Conservation (phyloP, 2,113 vertebrate genomes). For the Calidris pygmaea region DNA sequence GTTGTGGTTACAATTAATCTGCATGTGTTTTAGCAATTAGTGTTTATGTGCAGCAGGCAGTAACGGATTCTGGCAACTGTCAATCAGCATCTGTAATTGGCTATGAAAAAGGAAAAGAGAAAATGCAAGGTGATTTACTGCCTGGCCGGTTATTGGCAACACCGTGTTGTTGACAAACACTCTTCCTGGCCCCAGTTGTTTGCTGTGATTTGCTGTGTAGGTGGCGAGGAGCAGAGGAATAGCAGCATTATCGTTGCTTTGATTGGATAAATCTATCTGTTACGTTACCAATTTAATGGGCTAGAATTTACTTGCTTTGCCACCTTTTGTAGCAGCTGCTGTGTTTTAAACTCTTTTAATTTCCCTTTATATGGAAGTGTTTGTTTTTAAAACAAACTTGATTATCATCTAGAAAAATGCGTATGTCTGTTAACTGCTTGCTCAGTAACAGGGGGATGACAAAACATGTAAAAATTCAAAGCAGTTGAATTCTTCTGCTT, state of each 20-base stretch:
- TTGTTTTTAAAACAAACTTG: not conserved
- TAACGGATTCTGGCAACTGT: not conserved
- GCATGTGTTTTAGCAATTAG: slow-evolving; percentile 48
- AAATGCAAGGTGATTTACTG: not conserved
- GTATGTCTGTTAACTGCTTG: rapidly evolving
- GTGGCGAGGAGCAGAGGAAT: not conserved
- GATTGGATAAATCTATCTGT: not conserved
- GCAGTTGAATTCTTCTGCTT: not conserved
- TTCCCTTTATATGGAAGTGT: not conserved
- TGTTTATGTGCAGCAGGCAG: slow-evolving; percentile 14
- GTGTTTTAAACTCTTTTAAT: not conserved
- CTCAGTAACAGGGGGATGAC: not conserved
- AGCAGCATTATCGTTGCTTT: rapidly evolving
- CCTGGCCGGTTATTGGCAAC: not conserved
- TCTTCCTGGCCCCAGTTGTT: not conserved
- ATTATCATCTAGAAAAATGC: not conserved
- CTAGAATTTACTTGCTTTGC: not conserved
- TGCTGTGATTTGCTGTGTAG: not conserved
- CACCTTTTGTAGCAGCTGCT: not conserved
- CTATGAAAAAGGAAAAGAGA: not conserved
- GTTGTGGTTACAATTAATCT: slow-evolving; percentile 57
- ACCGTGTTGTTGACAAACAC: not conserved
- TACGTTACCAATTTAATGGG: not conserved
- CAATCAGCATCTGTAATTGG: slow-evolving; percentile 30
- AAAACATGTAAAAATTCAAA: not conserved